phyloP scores from a whole-genome alignment of 2,113 vertebrate species.

The Trochalopteron elliotii region DNA sequence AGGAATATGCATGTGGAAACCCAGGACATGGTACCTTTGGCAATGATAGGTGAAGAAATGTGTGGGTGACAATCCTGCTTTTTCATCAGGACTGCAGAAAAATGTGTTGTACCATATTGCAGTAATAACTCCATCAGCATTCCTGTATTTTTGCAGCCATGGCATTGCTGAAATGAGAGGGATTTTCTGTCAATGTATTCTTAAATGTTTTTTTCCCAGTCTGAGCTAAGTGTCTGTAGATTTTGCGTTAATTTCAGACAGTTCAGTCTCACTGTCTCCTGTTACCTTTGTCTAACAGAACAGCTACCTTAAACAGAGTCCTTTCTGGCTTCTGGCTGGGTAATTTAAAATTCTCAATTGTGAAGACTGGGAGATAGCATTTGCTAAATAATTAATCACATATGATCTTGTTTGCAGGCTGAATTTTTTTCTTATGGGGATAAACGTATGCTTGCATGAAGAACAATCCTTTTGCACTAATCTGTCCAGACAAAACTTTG shows the following conservation, averaged over 20 bases:
- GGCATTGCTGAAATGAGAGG: neutral
- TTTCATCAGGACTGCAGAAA: neutral
- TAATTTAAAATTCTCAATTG: slow-evolving; percentile 30
- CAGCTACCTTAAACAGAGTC: neutral
- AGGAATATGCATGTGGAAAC: neutral
- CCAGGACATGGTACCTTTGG: neutral
- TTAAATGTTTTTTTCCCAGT: neutral
- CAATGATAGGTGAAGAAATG: neutral
- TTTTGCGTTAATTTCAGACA: neutral
- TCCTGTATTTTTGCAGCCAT: neutral
- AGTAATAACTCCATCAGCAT: neutral
- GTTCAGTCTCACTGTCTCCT: neutral
- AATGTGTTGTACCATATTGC: neutral
- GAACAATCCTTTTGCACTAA: neutral
- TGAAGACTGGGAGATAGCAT: neutral
- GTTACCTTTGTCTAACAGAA: neutral
- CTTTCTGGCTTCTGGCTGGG: neutral
- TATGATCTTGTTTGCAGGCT: neutral
- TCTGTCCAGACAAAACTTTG: slow-evolving; percentile 17
- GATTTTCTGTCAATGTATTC: neutral
- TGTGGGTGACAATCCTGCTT: neutral
- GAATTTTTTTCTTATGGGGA: neutral
- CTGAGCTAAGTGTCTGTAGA: neutral
- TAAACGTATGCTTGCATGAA: neutral
- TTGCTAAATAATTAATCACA: slow-evolving; percentile 48